Conservation (phyloP, 2,113 vertebrate genomes). For the Entomyzon cyanotis region DNA sequence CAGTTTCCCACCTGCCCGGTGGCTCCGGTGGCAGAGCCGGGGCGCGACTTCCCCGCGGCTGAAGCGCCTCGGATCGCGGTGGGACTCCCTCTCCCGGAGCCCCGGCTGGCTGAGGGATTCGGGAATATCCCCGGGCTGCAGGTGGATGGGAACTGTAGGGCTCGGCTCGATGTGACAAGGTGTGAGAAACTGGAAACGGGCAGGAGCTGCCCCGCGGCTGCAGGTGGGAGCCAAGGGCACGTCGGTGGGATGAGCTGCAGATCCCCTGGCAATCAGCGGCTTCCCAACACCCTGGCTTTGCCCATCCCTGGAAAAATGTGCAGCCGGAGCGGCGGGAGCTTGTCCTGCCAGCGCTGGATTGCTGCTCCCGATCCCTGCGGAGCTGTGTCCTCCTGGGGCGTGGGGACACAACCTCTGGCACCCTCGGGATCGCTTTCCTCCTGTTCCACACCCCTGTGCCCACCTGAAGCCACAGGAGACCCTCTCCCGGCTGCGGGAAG, state of each 20-base stretch:
- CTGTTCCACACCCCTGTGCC: not conserved
- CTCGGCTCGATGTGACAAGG: not conserved
- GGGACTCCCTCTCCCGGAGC: not conserved
- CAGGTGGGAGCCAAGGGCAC: constrained; percentile 58
- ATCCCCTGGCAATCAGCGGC: not conserved
- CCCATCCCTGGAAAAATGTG: not conserved
- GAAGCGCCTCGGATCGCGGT: rapidly evolving
- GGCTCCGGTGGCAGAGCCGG: not conserved
- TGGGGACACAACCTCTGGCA: not conserved
- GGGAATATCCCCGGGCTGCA: not conserved
- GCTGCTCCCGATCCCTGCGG: not conserved
- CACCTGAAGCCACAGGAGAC: too few species aligned
- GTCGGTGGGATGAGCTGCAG: not conserved
- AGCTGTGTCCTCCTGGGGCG: rapidly evolving
- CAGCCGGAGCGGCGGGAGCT: rapidly evolving
- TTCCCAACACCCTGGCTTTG: rapidly evolving
- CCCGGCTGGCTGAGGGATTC: rapidly evolving
- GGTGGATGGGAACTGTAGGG: not conserved
- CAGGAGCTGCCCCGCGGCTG: not conserved
- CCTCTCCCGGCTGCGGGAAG: not conserved
- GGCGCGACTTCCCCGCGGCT: rapidly evolving
- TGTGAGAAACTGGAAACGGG: constrained; percentile 24
- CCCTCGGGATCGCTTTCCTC: rapidly evolving
- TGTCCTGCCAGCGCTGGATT: rapidly evolving
- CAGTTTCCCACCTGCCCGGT: not conserved